Conservation (phyloP, 2,113 vertebrate genomes). For the Podarcis cretensis region DNA sequence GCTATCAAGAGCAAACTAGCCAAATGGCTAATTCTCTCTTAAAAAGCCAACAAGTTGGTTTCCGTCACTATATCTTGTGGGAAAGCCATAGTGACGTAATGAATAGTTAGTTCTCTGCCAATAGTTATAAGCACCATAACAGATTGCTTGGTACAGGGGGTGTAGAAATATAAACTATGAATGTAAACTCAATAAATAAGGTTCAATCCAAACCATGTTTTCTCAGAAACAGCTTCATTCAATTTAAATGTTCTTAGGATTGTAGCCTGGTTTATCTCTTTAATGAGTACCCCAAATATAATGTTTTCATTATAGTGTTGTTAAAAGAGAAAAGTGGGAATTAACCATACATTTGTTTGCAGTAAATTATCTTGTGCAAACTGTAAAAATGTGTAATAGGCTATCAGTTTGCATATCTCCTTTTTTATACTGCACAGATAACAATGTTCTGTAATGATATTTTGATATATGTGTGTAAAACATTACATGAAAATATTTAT, state of each 20-base stretch:
- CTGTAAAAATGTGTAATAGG: too few relatives aligned
- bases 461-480: too few relatives aligned
- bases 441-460: too few relatives aligned
- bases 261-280: background rate
- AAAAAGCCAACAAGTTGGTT: too few relatives aligned
- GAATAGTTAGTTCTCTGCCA: background rate
- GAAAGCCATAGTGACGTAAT: background rate
- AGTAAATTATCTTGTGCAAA: background rate
- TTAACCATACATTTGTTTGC: background rate
- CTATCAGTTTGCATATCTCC: too few relatives aligned
- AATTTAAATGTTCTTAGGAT: too few relatives aligned
- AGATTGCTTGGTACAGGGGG: background rate
- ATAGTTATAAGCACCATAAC: background rate
- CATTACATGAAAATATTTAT: too few relatives aligned
- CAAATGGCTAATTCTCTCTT: too few relatives aligned
- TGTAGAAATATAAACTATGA: background rate
- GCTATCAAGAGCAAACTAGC: too few relatives aligned
- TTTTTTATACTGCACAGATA: too few relatives aligned
- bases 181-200: background rate
- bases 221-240: background rate
- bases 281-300: background rate
- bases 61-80: too few relatives aligned
- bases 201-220: background rate
- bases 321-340: background rate
- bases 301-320: background rate